Base-by-base conservation (phyloP, 1,140 invertebrate genomes). In the Bombus sylvicola region DNA sequence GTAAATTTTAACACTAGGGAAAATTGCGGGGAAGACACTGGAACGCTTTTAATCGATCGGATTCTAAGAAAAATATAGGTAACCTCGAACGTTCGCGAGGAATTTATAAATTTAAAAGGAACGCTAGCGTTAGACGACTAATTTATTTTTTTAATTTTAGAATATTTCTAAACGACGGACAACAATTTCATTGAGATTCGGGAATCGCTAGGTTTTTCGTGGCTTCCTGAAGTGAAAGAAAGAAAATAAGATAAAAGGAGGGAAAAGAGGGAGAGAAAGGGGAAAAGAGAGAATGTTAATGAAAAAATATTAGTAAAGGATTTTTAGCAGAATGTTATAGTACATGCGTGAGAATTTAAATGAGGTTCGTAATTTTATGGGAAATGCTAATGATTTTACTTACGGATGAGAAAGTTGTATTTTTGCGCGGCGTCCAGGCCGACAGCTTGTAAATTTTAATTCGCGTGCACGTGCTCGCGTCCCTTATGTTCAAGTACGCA, bases 391-490 rank as follows among this genome's bases (percentile, higher is more conserved):
- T 71, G 83, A 84, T 79, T 84, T 84, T 84, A 84, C 57, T 79
- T 66, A 59, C 28, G 28, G 22, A 22, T 10, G 62, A 53, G 31
- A 78, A 59, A 76, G 37, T 79, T 84, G 75, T 43, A 78, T 84
- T 79, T 72, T 62, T 47, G 68, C 68, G 39, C 31, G 66, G 41
- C 59, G 2, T 18, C 59, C 43, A n/a, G 75, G 28, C 47, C 74
- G 43, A 53, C 34, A n/a, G 82, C 43, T 86, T 83, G 73, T 87
- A 87, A 64, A 83, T 87, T 87, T 64, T 71, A 57, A 85, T 85
- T 85, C 22, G 57, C 59, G 59, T 71, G 43, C 39, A 47, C 37
- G 71, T 81, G n/a, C 57, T 43, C 41, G 37, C 34, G 43, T 43
- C 59, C 37, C 43, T 53, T 53, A 57, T 59, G 53, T 81, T 85